Evolutionary conservation across 2,797 vertebrate genomes (phyloP), one percentile per base, ranked within the genome.

Genomic region (Manis crassicaudata): DNA sequence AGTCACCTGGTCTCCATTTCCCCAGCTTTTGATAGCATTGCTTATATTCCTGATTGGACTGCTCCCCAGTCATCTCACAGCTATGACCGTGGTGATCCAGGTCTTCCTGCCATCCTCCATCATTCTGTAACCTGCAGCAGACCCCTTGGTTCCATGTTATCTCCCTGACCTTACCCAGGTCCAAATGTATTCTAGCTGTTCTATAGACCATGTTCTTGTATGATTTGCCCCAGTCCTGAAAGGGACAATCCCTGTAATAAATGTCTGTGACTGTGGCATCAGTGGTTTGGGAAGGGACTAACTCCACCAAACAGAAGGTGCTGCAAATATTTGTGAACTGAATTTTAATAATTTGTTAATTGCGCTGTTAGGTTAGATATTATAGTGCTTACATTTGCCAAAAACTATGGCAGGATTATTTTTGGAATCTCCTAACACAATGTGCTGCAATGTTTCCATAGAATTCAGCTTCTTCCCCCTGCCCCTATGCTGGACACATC

Each of bases 281-380:
- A 67, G 4, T 86, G 43, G 3, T 54, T 91, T 43, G 67, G 67
- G 32, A 94, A 93, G 25, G 50, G n/a, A 62, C 56, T 62, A 20
- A 92, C 5, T 84, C 32, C 29, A 72, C 27, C 54, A 63, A 80
- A 50, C 29, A 70, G 35, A 88, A 84, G 46, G 9, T 43, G 27
- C 65, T 96, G 35, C 96, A 95, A 88, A 65, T 75, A 65, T 73
- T 62, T 95, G 63, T 82, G 63, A 70, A 75, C 29, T 32, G 37
- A 72, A 35, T 94, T 77, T 85, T 85, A 76, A 83, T 84, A 86
- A 87, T 70, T 88, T 94, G 16, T 65, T 65, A 89, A 40, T 89
- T 65, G 82, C 27, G 11, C 21, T 86, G 8, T 91, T 93, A 86
- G 60, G 43, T 90, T 96, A 92, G 27, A 76, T 86, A 32, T 65